Evolutionary conservation across 2,888 invertebrate species (phyloP).

Genomic region (Tyria jacobaeae): DNA sequence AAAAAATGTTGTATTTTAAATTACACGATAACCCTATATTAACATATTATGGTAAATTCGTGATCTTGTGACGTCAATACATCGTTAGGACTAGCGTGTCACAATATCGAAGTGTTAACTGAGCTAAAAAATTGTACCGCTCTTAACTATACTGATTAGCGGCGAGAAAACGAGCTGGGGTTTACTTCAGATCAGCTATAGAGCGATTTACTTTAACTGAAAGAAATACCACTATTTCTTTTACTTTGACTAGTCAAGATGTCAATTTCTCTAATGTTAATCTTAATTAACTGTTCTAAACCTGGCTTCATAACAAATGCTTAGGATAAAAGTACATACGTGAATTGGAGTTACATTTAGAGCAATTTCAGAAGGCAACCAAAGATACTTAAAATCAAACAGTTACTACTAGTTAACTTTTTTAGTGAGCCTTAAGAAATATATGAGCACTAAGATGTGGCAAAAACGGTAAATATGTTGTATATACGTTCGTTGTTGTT

Average conservation of each 20-base stretch:
- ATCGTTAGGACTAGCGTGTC: constrained; percentile 18
- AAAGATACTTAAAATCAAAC: too few species aligned
- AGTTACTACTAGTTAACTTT: too few species aligned
- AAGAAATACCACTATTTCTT: neutral
- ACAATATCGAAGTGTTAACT: constrained; percentile 35
- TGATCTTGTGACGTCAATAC: constrained; percentile 30
- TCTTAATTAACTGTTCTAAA: neutral
- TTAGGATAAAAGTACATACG: too few species aligned
- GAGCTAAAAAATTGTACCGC: constrained; percentile 29
- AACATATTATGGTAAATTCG: constrained; percentile 10
- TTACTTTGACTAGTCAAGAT: neutral
- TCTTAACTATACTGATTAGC: constrained; percentile 34
- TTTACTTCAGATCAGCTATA: constrained; percentile 10
- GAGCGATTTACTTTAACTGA: constrained; percentile 7
- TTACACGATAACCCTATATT: constrained; percentile 5
- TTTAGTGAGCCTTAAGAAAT: too few species aligned
- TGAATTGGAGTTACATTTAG: too few species aligned
- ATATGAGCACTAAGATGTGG: too few species aligned
- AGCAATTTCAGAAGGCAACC: too few species aligned
- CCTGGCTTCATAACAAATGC: neutral
- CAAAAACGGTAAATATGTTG: too few species aligned
- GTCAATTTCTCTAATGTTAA: too few species aligned
- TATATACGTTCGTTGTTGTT: too few species aligned
- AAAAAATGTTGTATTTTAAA: neutral
- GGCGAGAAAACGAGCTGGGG: constrained; percentile 8